phyloP scores from a whole-genome alignment of 2,888 invertebrate genomes.

The Palloptera scutellata region DNA sequence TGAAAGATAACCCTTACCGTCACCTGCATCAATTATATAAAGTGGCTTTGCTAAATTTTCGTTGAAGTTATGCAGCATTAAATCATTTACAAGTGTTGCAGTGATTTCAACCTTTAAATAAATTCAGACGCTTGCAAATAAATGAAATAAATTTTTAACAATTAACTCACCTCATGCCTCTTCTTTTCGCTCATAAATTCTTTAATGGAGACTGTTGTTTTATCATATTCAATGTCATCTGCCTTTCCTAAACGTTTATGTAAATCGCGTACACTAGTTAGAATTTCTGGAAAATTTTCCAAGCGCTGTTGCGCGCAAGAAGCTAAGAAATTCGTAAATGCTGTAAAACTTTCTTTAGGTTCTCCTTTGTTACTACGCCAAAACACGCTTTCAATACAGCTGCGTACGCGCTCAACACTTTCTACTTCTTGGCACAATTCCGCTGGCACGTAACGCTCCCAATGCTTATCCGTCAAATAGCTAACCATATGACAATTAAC shows the following conservation, averaged over 20 bases:
- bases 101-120: constrained; percentile 69
- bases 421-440: constrained; percentile 67
- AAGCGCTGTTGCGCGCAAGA: constrained; percentile 37
- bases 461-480: constrained; percentile 74
- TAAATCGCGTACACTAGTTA: constrained; percentile 58
- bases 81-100: constrained; percentile 69
- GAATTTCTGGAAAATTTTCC: constrained; percentile 39
- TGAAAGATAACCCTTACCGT: constrained; percentile 88
- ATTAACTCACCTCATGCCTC: constrained; percentile 73
- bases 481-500: constrained; percentile 82
- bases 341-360: constrained; percentile 31
- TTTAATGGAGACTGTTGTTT: constrained; percentile 61
- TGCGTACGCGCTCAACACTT: constrained; percentile 57
- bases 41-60: constrained; percentile 12
- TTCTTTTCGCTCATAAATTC: constrained; percentile 84
- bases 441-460: constrained; percentile 69
- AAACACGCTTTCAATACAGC: constrained; percentile 66
- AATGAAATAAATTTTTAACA: neutral
- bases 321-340: constrained; percentile 43
- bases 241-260: constrained; percentile 52
- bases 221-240: neutral
- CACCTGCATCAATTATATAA: constrained; percentile 83
- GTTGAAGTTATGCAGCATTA: constrained; percentile 51
- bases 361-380: constrained; percentile 56
- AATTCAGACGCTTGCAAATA: neutral